phyloP scores from a whole-genome alignment of 2,888 invertebrate species.

The Hirtodrosophila histrioides region DNA sequence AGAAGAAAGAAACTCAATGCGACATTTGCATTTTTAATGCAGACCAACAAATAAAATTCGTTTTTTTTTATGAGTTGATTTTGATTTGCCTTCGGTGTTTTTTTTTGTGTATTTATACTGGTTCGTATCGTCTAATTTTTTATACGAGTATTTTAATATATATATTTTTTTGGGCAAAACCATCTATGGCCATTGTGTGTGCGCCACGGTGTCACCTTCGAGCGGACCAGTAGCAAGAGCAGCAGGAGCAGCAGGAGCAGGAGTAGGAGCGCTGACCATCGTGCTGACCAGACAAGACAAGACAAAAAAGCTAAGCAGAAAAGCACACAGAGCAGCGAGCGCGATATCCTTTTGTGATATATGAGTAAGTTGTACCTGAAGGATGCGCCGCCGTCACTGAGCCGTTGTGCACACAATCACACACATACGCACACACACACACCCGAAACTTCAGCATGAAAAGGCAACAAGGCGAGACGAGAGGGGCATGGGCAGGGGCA shows the following conservation, averaged over 20 bases:
- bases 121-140: constrained; percentile 48
- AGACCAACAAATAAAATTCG: constrained; percentile 67
- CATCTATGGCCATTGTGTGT: constrained; percentile 64
- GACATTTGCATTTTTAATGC: constrained; percentile 83
- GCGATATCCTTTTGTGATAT: constrained; percentile 81
- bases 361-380: constrained; percentile 82
- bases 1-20: constrained; percentile 63
- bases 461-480: constrained; percentile 5
- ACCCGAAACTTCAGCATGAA: neutral
- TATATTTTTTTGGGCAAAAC: constrained; percentile 28
- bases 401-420: constrained; percentile 80
- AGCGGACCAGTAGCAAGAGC: constrained; percentile 28
- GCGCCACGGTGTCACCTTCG: constrained; percentile 81
- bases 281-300: constrained; percentile 60
- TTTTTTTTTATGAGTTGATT: constrained; percentile 69
- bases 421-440: constrained; percentile 9
- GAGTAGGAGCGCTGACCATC: constrained; percentile 21
- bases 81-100: constrained; percentile 52
- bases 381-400: constrained; percentile 75
- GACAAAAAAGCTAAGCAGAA: constrained; percentile 74
- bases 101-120: constrained; percentile 46
- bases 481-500: constrained; percentile 21
- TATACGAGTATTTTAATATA: constrained; percentile 31
- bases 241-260: too few relatives aligned
- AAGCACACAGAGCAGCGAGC: constrained; percentile 66